Conservation (phyloP, 2,888 invertebrate genomes). For the Tipula confusa region DNA sequence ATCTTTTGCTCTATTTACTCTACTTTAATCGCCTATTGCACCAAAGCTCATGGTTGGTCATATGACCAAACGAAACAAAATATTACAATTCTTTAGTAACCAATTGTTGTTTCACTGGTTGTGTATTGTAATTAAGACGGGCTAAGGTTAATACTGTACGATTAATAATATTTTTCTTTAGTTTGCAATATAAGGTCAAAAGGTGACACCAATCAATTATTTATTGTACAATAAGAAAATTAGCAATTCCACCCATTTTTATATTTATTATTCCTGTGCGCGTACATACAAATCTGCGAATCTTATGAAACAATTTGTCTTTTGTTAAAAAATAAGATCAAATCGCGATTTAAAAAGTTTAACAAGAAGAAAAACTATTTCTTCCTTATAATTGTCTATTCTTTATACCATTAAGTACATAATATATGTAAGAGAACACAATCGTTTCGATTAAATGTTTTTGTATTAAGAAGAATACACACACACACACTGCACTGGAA, state of each 20-base stretch:
- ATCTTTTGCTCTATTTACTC: too few relatives aligned
- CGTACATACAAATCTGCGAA: background rate
- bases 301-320: background rate
- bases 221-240: background rate
- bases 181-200: background rate
- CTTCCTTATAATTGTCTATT: constrained; percentile 20
- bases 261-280: background rate
- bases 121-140: too few relatives aligned
- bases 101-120: too few relatives aligned
- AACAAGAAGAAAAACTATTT: background rate
- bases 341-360: background rate
- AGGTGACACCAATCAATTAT: constrained; percentile 3
- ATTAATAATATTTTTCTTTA: too few relatives aligned
- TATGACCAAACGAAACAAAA: too few relatives aligned
- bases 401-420: background rate
- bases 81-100: too few relatives aligned
- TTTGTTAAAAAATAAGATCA: background rate
- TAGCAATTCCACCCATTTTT: background rate
- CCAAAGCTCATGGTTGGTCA: too few relatives aligned
- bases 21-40: too few relatives aligned
- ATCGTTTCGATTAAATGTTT: background rate
- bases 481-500: background rate
- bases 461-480: background rate
- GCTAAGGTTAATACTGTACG: too few relatives aligned
- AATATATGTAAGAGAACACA: background rate